These are phyloP conservation scores for Glandiceps talaboti DNA, from an alignment of 53 echinoderm and acorn worm genomes.

Conservation along the genomic window DNA sequence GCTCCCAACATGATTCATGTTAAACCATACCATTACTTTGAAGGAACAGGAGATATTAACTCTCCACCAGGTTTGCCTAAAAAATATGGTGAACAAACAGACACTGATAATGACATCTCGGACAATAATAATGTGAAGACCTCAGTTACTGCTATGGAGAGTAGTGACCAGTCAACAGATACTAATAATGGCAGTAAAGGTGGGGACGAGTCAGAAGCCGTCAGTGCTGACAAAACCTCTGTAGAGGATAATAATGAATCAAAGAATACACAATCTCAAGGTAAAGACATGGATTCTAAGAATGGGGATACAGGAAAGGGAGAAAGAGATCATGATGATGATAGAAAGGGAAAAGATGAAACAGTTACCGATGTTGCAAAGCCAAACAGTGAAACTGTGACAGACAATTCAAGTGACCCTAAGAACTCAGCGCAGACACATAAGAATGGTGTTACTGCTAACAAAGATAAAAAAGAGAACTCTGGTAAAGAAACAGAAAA, in stretches of 20 bases:
- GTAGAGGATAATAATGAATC: not conserved
- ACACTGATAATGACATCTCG: not conserved
- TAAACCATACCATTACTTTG: conserved; percentile 78
- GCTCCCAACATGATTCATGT: conserved; percentile 86
- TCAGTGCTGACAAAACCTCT: conserved; percentile 8
- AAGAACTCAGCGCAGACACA: not conserved
- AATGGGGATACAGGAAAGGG: not conserved
- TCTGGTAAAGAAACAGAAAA: conserved; percentile 15
- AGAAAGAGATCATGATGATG: too few species aligned
- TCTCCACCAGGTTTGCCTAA: not conserved
- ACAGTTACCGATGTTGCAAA: not conserved
- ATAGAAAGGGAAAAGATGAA: not conserved
- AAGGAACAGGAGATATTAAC: conserved; percentile 74
- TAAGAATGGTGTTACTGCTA: not conserved
- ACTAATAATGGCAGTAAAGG: not conserved
- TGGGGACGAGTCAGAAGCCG: not conserved
- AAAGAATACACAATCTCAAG: conserved; percentile 3
- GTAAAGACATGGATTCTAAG: not conserved
- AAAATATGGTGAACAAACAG: not conserved
- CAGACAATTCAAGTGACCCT: not conserved
- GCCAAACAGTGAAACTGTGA: not conserved
- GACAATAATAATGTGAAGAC: conserved; percentile 2
- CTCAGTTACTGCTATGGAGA: not conserved
- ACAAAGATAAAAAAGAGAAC: conserved; percentile 1
- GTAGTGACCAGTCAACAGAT: not conserved